These are phyloP conservation scores for Lasioglossum vierecki DNA, from an alignment of 2,888 invertebrate species.

Conservation along the genomic window DNA sequence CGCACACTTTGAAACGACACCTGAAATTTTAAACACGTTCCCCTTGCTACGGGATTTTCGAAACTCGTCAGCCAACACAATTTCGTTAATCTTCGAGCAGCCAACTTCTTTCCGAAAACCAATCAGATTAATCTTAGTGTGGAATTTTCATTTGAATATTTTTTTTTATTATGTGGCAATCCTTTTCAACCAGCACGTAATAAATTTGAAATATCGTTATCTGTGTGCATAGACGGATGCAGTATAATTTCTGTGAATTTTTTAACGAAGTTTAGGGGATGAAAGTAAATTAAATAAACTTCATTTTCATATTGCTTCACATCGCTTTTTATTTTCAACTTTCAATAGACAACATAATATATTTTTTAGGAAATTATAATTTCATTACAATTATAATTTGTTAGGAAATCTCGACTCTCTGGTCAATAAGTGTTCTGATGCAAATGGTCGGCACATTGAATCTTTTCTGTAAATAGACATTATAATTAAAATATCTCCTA, in stretches of 20 bases:
- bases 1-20: not conserved
- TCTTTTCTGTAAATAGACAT: too few relatives aligned
- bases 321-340: not conserved
- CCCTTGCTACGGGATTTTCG: not conserved
- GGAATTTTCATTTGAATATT: not conserved
- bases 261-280: not conserved
- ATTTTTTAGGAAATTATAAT: too few relatives aligned
- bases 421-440: too few relatives aligned
- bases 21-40: not conserved
- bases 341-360: too few relatives aligned
- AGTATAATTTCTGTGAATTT: not conserved
- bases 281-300: not conserved
- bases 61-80: not conserved
- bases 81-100: not conserved
- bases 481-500: too few relatives aligned
- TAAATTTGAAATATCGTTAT: not conserved
- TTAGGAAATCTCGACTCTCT: too few relatives aligned
- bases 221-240: not conserved
- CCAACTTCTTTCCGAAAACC: not conserved
- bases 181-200: not conserved
- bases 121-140: not conserved
- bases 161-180: not conserved
- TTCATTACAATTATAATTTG: too few relatives aligned
- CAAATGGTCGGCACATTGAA: too few relatives aligned
- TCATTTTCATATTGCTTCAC: not conserved